A percentile compares a stretch with the other conserved stretches of the same genome.
phyloP scores from a whole-genome alignment of 2,113 vertebrate species.

The Poecilia latipinna region DNA sequence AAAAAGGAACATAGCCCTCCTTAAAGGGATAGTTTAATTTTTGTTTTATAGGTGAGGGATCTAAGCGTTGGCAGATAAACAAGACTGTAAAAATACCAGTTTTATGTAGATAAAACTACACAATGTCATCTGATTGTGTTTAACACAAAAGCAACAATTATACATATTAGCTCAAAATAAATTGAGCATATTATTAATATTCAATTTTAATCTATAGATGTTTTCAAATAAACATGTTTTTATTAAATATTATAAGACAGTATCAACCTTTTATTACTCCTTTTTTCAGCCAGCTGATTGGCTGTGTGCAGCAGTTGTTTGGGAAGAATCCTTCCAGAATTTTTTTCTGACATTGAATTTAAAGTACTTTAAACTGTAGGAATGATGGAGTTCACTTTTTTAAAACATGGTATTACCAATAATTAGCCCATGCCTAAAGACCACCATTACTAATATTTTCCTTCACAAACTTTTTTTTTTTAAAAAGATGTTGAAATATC shows the following conservation, averaged over 20 bases:
- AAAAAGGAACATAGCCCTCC: neutral
- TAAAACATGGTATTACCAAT: neutral
- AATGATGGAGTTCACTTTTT: neutral
- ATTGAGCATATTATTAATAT: too few relatives aligned
- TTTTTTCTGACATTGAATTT: neutral
- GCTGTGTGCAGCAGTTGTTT: neutral
- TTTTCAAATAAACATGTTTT: too few relatives aligned
- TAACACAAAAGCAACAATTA: too few relatives aligned
- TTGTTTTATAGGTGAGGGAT: neutral
- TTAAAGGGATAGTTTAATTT: neutral
- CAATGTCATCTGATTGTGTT: too few relatives aligned
- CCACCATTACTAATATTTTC: neutral
- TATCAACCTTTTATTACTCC: too few relatives aligned
- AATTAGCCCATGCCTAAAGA: neutral
- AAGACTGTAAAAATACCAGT: neutral
- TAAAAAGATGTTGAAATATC: neutral
- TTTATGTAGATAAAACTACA: too few relatives aligned
- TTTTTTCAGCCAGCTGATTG: too few relatives aligned
- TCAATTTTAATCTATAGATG: too few relatives aligned
- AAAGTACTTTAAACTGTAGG: neutral
- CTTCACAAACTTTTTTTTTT: neutral
- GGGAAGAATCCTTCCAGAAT: neutral
- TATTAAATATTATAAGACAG: too few relatives aligned
- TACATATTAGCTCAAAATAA: too few relatives aligned
- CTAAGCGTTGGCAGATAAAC: neutral